These are phyloP conservation scores for Brachionichthys hirsutus DNA, from an alignment of 2,113 vertebrate genomes.

Conservation along the genomic window DNA sequence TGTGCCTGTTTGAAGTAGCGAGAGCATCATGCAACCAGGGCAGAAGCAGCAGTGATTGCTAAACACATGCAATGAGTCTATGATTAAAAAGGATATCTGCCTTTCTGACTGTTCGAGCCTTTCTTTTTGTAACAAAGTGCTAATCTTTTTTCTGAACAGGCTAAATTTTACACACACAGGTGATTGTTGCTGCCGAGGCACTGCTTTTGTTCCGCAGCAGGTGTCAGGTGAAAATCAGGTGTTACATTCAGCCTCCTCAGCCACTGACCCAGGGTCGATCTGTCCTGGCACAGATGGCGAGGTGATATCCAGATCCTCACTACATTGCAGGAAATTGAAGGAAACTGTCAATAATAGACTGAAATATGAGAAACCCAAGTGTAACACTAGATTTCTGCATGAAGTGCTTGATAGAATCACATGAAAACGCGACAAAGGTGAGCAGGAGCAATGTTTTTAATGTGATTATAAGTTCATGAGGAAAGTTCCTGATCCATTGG, in stretches of 20 bases:
- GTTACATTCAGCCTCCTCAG: conserved; percentile 42
- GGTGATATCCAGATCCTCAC: conserved; percentile 27
- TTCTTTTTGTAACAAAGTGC: too few relatives aligned
- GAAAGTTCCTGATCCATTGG: conserved; percentile 4
- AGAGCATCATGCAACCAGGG: too few relatives aligned
- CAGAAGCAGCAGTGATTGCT: too few relatives aligned
- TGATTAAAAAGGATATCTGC: too few relatives aligned
- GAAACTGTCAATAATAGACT: conserved; percentile 20
- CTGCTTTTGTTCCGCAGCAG: conserved; percentile 14
- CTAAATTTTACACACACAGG: too few relatives aligned
- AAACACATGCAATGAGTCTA: too few relatives aligned
- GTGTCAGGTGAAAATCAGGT: conserved; percentile 27
- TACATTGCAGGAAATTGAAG: neutral
- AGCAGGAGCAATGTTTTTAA: neutral
- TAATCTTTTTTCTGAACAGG: too few relatives aligned
- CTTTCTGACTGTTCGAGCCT: too few relatives aligned
- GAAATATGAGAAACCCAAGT: conserved; percentile 27
- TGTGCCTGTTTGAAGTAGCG: too few relatives aligned
- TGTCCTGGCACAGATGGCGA: neutral
- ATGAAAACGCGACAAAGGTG: neutral
- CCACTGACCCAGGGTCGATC: conserved; percentile 17
- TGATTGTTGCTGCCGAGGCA: too few relatives aligned
- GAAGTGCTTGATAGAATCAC: neutral
- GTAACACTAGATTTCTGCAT: neutral
- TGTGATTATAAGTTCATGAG: neutral